A percentile compares a stretch with the other conserved stretches of the same genome.
Evolutionary conservation across 2,113 vertebrate genomes (phyloP).

Genomic region (Nestor notabilis): DNA sequence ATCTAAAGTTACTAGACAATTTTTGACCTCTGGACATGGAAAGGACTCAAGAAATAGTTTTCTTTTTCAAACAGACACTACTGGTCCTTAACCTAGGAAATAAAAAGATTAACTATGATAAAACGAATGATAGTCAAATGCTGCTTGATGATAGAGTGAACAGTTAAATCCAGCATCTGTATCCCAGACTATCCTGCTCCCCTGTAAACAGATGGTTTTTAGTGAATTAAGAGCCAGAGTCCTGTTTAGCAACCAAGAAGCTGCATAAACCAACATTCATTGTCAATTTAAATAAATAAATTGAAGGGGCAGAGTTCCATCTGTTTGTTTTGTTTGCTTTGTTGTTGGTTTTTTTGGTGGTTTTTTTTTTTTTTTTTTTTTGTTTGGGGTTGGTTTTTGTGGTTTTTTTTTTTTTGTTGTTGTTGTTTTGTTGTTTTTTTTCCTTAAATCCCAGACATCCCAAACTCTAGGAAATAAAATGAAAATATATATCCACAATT

Average conservation of each 20-base stretch:
- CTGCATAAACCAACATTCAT: neutral
- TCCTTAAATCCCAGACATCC: neutral
- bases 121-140: neutral
- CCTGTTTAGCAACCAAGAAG: neutral
- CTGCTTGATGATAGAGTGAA: neutral
- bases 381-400: neutral
- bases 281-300: neutral
- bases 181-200: neutral
- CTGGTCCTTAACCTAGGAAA: neutral
- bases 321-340: neutral
- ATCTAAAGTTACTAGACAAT: neutral
- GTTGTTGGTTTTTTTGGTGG: too few relatives aligned
- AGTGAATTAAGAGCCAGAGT: neutral
- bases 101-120: neutral
- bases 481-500: neutral
- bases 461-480: neutral
- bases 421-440: too few relatives aligned
- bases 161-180: neutral
- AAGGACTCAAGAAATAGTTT: neutral
- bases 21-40: neutral
- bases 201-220: neutral
- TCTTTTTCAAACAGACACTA: neutral
- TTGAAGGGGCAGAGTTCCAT: neutral
- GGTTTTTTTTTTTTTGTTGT: too few relatives aligned
- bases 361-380: neutral